Evolutionary conservation across 2,888 invertebrate species (phyloP).

Genomic region (Oeneis ivallda): DNA sequence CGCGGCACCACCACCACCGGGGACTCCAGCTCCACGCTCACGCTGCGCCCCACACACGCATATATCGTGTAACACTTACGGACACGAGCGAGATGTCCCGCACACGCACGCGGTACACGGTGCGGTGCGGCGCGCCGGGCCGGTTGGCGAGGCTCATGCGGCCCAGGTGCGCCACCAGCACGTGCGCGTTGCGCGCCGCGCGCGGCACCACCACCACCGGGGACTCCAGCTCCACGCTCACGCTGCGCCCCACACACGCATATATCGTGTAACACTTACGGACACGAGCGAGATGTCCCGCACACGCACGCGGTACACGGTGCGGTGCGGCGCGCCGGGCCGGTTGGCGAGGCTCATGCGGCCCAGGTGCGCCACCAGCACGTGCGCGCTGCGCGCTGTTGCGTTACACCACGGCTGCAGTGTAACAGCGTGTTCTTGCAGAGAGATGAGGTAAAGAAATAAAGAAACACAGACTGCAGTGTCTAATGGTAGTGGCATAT

Average conservation of each 20-base stretch:
- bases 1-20: constrained; percentile 95
- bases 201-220: constrained; percentile 95
- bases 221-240: constrained; percentile 92
- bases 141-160: constrained; percentile 85
- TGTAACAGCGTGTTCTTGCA: too few relatives aligned
- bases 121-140: constrained; percentile 63
- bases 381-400: constrained; percentile 90
- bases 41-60: too few relatives aligned
- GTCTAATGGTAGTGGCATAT: too few relatives aligned
- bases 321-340: constrained; percentile 63
- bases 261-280: constrained; percentile 50
- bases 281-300: constrained; percentile 94
- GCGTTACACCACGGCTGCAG: too few relatives aligned
- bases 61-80: constrained; percentile 50
- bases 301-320: constrained; percentile 85
- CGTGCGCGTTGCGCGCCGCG: constrained; percentile 88
- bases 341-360: constrained; percentile 85
- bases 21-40: constrained; percentile 92
- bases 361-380: constrained; percentile 95
- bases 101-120: constrained; percentile 85
- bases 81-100: constrained; percentile 94
- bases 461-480: too few relatives aligned
- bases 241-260: too few relatives aligned
- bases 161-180: constrained; percentile 95
- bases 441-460: too few relatives aligned